phyloP scores from a whole-genome alignment of 2,888 invertebrate genomes.

The Melanostoma mellinum region DNA sequence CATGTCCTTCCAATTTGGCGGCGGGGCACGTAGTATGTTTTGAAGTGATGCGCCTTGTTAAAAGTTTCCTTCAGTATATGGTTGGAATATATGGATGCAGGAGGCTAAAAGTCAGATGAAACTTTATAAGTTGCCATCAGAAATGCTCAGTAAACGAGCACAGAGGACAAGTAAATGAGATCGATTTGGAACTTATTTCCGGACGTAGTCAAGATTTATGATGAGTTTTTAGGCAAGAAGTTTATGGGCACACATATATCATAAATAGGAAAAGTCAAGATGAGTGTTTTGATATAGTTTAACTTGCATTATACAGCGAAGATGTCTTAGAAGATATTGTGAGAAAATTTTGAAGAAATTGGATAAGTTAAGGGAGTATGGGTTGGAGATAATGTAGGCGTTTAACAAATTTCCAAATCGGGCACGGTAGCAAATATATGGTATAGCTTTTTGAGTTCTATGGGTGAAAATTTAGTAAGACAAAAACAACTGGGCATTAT shows the following conservation, averaged over 20 bases:
- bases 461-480: no score
- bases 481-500: no score
- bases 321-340: no score
- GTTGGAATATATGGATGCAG: constrained; percentile 2
- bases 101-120: constrained; percentile 39
- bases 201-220: constrained; percentile 47
- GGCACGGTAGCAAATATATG: no score
- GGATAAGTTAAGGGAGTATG: no score
- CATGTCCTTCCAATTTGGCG: constrained; percentile 57
- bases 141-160: constrained; percentile 38
- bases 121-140: constrained; percentile 57
- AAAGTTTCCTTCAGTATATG: constrained; percentile 37
- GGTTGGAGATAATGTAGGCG: no score
- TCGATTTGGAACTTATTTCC: constrained; percentile 65
- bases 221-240: constrained; percentile 5
- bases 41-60: constrained; percentile 59
- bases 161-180: constrained; percentile 50
- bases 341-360: no score
- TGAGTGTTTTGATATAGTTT: no score
- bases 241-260: constrained; percentile 19
- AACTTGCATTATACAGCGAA: no score
- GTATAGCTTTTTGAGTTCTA: no score
- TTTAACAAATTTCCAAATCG: no score
- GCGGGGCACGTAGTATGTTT: constrained; percentile 39
- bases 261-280: constrained; percentile 72